Evolutionary conservation across 2,888 invertebrate species (phyloP), one percentile per base, ranked within the genome.

Genomic region (Pristionchus maxplancki): DNA sequence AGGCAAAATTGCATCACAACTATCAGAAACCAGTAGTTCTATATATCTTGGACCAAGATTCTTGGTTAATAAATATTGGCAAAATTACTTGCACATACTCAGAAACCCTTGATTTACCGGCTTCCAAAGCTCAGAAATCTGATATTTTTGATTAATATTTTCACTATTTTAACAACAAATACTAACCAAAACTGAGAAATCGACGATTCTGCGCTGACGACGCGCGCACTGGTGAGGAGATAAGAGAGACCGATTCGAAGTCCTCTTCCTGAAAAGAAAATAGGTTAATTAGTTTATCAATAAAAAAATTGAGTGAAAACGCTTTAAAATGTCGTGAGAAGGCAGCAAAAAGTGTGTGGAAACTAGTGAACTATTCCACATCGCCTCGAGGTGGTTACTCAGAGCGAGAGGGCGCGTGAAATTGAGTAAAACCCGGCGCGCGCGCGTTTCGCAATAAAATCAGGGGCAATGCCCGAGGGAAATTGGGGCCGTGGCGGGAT

Each of bases 191-290:
- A 24, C 64, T 74, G 34, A 53, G 58, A 62, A 88, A 88, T 40
- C 89, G 85, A 5, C 90, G 89, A 64, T 89, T 89, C 34, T 37
- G 31, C 40, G 74, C 67, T 37, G 81, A 71, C 13, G 58, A 40
- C 15, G 34, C 48, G 31, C 89, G 81, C 6, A 85, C 87, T 2
- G 90, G 90, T 58, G 90, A 90, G 40, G 89, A 64, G 67, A 90
- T 90, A 20, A 90, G 90, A 44, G 90, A 90, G 74, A 89, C 90
- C 37, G 89, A 67, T 87, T 90, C 90, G 53, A 89, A 88, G 62
- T 90, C 90, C 84, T 90, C 90, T 85, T 90, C 78, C 88, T 81
- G 64, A 20, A 67, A n/a, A 48, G 5, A 13, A 67, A 34, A 31
- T 6, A 81, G 44, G 24, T 48, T 6, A 13, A 48, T 24, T 13